Conservation (phyloP, 2,888 invertebrate genomes). For the Cistogaster globosa region DNA sequence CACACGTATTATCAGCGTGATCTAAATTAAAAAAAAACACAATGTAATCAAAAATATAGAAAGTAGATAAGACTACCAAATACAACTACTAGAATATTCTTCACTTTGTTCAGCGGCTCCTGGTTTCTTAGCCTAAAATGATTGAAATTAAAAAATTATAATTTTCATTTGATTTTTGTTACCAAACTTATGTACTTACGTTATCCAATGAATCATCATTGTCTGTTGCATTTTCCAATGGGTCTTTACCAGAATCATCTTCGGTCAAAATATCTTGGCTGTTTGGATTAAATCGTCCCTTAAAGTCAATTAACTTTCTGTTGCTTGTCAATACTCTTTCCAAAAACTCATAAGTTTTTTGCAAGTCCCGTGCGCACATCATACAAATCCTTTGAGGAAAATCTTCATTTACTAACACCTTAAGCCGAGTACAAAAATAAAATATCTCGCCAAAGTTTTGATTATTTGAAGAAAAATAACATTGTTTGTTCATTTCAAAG, state of each 20-base stretch:
- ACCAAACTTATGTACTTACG: slow-evolving; percentile 1
- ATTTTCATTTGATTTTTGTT: neutral
- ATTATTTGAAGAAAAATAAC: slow-evolving; percentile 35
- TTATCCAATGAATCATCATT: slow-evolving; percentile 57
- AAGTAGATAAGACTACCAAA: slow-evolving; percentile 28
- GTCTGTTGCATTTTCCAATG: slow-evolving; percentile 73
- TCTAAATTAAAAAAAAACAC: slow-evolving; percentile 44
- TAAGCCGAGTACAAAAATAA: slow-evolving; percentile 74
- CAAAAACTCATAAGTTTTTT: slow-evolving; percentile 73
- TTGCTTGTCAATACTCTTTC: slow-evolving; percentile 63
- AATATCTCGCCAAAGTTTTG: slow-evolving; percentile 72
- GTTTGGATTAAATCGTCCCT: neutral
- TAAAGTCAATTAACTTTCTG: slow-evolving; percentile 28
- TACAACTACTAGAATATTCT: slow-evolving; percentile 11
- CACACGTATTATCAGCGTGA: slow-evolving; percentile 48
- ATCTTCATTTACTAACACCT: slow-evolving; percentile 68
- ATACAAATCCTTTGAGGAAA: slow-evolving; percentile 74
- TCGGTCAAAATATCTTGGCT: neutral
- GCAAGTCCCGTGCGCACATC: slow-evolving; percentile 69
- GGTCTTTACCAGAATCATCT: slow-evolving; percentile 70
- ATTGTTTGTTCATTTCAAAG: slow-evolving; percentile 48
- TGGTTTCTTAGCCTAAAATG: slow-evolving; percentile 20
- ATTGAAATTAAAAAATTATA: neutral
- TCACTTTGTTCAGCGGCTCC: slow-evolving; percentile 1
- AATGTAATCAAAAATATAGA: slow-evolving; percentile 11